Evolutionary conservation across 2,113 vertebrate genomes (phyloP).

Genomic region (Eretmodus cyanostictus): DNA sequence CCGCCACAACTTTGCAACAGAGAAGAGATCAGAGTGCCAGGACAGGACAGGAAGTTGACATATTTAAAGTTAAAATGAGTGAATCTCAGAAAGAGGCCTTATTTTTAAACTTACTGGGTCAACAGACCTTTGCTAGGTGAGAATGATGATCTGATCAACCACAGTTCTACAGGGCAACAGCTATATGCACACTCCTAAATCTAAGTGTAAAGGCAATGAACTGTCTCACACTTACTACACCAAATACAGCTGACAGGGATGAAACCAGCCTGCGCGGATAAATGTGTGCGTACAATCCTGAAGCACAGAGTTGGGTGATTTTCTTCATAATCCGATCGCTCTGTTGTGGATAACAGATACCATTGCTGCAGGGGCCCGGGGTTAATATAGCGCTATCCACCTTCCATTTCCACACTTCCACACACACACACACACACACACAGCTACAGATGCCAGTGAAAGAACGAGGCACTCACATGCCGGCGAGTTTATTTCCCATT

Average conservation of each 20-base stretch:
- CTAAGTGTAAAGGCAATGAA: not conserved
- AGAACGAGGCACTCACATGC: not conserved
- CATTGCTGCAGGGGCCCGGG: not conserved
- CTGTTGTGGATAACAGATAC: not conserved
- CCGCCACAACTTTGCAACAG: not conserved
- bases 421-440: not conserved
- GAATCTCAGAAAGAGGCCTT: not conserved
- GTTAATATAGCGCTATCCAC: not conserved
- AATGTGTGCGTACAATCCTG: not conserved
- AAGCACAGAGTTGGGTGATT: not conserved
- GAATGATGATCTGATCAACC: not conserved
- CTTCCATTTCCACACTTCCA: not conserved
- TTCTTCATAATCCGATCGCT: not conserved
- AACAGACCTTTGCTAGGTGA: not conserved
- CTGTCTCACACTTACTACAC: not conserved
- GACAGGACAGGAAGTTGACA: not conserved
- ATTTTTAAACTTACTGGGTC: not conserved
- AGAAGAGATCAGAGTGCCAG: not conserved
- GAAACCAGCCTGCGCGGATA: not conserved
- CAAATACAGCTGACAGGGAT: not conserved
- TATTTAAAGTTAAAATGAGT: not conserved
- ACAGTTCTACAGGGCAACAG: not conserved
- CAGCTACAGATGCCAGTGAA: not conserved
- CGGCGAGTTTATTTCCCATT: not conserved
- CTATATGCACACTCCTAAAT: not conserved